A percentile compares a stretch with the other conserved stretches of the same genome.
These are phyloP conservation scores for Ephydatia muelleri DNA, from an alignment of 37 sponge, comb jelly and placozoan species.

Conservation along the genomic window DNA sequence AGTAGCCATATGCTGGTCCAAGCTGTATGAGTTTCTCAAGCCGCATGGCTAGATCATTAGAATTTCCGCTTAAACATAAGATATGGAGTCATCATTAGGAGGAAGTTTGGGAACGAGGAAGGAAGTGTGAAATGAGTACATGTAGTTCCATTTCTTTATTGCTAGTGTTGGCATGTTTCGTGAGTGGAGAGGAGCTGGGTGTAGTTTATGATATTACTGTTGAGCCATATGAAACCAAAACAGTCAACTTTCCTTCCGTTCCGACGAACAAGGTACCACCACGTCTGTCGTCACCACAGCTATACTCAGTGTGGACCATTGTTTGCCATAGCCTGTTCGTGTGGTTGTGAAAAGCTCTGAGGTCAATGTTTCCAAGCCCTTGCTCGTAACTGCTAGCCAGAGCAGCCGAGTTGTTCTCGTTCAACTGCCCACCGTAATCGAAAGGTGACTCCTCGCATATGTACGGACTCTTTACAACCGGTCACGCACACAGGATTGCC, in stretches of 20 bases:
- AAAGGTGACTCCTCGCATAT: background rate
- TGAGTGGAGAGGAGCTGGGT: background rate
- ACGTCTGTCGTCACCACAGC: too few relatives aligned
- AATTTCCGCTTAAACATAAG: too few relatives aligned
- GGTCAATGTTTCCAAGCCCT: background rate
- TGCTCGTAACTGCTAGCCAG: background rate
- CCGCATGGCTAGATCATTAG: too few relatives aligned
- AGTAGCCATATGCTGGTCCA: too few relatives aligned
- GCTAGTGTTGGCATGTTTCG: background rate
- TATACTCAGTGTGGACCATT: too few relatives aligned
- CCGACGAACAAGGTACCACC: background rate
- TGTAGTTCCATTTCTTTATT: background rate
- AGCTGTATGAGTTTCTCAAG: too few relatives aligned
- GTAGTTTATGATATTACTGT: background rate
- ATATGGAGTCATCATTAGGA: too few relatives aligned
- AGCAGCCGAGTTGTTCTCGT: background rate
- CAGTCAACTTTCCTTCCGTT: background rate
- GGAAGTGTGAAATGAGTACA: background rate
- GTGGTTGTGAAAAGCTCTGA: background rate
- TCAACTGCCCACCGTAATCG: background rate
- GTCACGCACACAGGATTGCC: background rate
- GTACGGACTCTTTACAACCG: background rate
- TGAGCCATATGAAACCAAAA: background rate
- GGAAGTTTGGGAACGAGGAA: background rate
- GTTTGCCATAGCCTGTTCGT: background rate